Evolutionary conservation across 1,140 invertebrate genomes (phyloP).

Genomic region (Drosophila equinoxialis): DNA sequence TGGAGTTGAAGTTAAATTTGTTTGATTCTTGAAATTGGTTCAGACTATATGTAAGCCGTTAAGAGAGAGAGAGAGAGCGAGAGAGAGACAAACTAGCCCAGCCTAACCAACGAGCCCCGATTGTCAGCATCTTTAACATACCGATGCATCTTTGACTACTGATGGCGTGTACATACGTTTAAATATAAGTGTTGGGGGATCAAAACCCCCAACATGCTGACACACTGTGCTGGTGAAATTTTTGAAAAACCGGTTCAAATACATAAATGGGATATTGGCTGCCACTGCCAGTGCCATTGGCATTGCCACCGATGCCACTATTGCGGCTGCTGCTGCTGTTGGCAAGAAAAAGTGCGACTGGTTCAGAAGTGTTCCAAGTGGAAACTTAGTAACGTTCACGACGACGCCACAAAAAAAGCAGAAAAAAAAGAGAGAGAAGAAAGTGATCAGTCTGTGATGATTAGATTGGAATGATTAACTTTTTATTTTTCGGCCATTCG

Average conservation of each 20-base stretch:
- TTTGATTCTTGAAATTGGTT: background rate
- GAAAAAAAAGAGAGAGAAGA: constrained; percentile 45
- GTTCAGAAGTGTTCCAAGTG: constrained; percentile 58
- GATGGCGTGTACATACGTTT: constrained; percentile 10
- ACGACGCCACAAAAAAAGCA: constrained; percentile 36
- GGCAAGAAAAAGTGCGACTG: constrained; percentile 41
- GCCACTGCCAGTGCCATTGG: background rate
- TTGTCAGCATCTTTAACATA: constrained; percentile 11
- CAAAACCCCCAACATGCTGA: background rate
- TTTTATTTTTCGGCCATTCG: constrained; percentile 15
- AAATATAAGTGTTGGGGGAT: constrained; percentile 6
- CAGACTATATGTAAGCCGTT: background rate
- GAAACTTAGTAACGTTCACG: constrained; percentile 38
- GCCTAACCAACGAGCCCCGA: background rate
- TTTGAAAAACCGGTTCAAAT: constrained; percentile 64
- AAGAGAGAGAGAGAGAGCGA: no score
- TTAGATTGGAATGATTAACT: constrained; percentile 27
- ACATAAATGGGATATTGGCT: constrained; percentile 32
- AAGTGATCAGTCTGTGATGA: constrained; percentile 43
- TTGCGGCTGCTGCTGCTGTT: no score
- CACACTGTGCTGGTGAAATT: constrained; percentile 38
- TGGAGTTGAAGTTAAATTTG: no score
- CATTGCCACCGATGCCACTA: no score
- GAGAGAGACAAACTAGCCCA: background rate
- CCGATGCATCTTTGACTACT: background rate